Conservation (phyloP, 2,797 vertebrate genomes). For the Pseudocheirus occidentalis region DNA sequence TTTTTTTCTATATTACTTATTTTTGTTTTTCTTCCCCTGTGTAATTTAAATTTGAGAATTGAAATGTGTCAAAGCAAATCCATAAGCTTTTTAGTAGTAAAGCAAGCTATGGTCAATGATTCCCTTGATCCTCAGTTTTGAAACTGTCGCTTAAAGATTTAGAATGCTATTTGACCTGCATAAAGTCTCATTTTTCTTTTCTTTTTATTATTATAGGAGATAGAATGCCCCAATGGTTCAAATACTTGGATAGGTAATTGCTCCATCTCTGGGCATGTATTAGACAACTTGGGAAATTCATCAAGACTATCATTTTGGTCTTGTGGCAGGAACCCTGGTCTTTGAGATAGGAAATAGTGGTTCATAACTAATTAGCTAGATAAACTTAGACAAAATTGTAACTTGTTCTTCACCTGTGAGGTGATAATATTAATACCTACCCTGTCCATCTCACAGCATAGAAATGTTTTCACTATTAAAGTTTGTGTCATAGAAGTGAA, state of each 20-base stretch:
- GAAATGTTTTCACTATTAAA: background rate
- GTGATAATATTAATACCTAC: background rate
- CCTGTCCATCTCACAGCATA: background rate
- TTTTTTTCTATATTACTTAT: constrained; percentile 10
- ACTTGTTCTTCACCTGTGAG: background rate
- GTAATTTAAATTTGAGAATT: constrained; percentile 3
- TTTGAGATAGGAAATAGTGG: background rate
- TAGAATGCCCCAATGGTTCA: background rate
- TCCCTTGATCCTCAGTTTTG: constrained; percentile 36
- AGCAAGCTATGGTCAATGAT: background rate
- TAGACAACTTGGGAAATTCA: background rate
- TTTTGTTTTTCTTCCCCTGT: constrained; percentile 47
- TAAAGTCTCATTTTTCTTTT: background rate
- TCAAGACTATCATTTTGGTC: background rate
- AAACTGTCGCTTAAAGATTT: constrained; percentile 9
- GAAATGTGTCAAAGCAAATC: constrained; percentile 1
- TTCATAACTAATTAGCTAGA: background rate
- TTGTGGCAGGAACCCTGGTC: background rate
- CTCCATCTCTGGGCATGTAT: background rate
- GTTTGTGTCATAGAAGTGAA: background rate
- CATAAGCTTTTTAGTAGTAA: background rate
- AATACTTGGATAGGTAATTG: background rate
- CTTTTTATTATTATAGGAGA: background rate
- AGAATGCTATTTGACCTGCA: background rate
- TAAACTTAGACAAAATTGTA: background rate